Evolutionary conservation across 2,113 vertebrate species (phyloP).

Genomic region (Panthera leo): DNA sequence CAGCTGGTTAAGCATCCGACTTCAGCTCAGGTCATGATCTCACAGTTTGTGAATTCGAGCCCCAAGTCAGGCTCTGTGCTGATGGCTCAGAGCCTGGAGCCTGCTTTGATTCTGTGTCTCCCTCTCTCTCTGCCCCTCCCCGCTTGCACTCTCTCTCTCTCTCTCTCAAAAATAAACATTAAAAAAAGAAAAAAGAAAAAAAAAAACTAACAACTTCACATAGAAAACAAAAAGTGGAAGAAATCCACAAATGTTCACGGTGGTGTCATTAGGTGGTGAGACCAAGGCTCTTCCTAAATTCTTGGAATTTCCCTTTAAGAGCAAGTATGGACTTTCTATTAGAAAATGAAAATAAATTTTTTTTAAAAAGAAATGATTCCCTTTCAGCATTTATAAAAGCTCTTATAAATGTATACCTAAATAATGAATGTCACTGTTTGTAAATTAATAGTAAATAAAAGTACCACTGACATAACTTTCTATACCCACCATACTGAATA

Average conservation of each 20-base stretch:
- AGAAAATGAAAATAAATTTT: not conserved
- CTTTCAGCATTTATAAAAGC: not conserved
- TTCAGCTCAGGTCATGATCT: no score
- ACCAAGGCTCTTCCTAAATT: not conserved
- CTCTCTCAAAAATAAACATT: no score
- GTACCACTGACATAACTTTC: not conserved
- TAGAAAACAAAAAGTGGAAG: not conserved
- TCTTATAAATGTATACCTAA: not conserved
- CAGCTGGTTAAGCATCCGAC: no score
- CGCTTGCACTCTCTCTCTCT: no score
- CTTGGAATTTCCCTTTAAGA: not conserved
- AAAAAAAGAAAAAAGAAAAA: not conserved
- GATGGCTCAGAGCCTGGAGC: no score
- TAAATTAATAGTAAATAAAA: constrained; percentile 34
- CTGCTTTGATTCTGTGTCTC: no score
- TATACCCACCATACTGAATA: not conserved
- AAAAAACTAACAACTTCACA: not conserved
- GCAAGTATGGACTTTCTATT: not conserved
- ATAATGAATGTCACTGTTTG: not conserved
- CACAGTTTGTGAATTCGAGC: no score
- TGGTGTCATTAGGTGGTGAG: not conserved
- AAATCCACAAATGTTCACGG: not conserved
- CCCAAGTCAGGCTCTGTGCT: no score
- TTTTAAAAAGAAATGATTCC: not conserved
- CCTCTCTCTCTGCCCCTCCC: no score